Evolutionary conservation across 2,888 invertebrate species (phyloP), one percentile per base, ranked within the genome.

Genomic region (Drepana falcataria): DNA sequence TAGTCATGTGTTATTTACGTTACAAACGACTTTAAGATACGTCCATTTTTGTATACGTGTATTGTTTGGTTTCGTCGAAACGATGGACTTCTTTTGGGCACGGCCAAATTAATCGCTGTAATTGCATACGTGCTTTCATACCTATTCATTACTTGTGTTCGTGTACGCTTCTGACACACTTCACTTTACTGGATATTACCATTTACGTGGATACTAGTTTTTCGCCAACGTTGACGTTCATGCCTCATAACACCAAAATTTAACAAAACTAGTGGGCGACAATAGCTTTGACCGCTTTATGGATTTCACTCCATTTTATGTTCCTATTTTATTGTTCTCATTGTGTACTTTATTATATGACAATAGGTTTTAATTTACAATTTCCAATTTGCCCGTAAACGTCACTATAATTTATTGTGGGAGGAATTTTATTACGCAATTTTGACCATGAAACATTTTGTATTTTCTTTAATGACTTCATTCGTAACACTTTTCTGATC

Each of bases 251-350:
- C 1, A 40, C 54, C 64, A 66, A 72, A 71, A 64, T 59, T 68
- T 65, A 54, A 58, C 62, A 64, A 64, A 58, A 55, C 51, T 33
- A 59, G 58, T 64, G 68, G 71, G 75, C 63, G 72, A 65, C 57
- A 54, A 54, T 48, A 69, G 66, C 66, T 71, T 65, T 69, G 72
- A 59, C 71, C 70, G 69, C 66, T 78, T 79, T 75, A 77, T 75
- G 67, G 64, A 54, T 63, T 69, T 57, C 60, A 63, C 68, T 71
- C 75, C 73, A 65, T 77, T 79, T 68, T 68, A 58, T 60, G 55
- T 60, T 64, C 61, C 60, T 58, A 61, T 57, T 57, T 40, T 40
- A 51, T 37, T 35, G 5, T 34, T 4, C 2, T n/a, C 34, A 51
- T 51, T 51, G 34, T 51, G 52, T 58, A 48, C 49, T 55, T 37